Evolutionary conservation across 2,113 vertebrate species (phyloP).

Genomic region (Eurystomus gularis): DNA sequence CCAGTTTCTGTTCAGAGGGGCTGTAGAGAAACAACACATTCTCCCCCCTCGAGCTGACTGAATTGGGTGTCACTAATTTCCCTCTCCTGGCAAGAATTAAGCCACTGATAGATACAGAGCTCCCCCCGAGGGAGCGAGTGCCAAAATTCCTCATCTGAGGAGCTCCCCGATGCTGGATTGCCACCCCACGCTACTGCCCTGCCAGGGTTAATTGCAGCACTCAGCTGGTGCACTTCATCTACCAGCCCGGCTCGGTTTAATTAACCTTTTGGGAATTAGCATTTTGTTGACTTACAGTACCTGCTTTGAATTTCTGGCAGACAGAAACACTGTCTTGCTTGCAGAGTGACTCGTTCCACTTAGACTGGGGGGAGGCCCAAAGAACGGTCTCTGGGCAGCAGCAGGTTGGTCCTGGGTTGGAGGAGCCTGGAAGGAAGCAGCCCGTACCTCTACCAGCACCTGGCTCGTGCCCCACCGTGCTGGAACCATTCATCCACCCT

Average conservation of each 20-base stretch:
- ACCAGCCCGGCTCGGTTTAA: not conserved
- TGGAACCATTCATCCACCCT: not conserved
- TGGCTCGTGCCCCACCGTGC: not conserved
- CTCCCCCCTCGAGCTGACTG: not conserved
- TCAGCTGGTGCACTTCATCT: slow-evolving; percentile 6
- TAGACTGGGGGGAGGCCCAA: too few species aligned
- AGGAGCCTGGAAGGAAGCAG: not conserved
- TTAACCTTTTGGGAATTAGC: slow-evolving; percentile 57
- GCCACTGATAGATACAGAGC: not conserved
- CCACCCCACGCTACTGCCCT: not conserved
- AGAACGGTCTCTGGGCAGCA: too few species aligned
- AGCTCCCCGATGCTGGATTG: not conserved
- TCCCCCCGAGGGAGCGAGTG: not conserved
- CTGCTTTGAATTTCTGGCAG: slow-evolving; percentile 26
- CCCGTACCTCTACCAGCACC: not conserved
- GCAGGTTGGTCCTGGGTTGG: not conserved
- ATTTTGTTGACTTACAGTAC: slow-evolving; percentile 21
- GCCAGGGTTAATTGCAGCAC: slow-evolving; percentile 19
- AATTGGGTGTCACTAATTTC: not conserved
- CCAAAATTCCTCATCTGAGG: not conserved
- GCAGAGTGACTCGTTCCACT: not conserved
- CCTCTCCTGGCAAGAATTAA: not conserved
- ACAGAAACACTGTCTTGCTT: not conserved
- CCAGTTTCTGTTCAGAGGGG: not conserved
- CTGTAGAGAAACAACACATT: not conserved